These are phyloP conservation scores for Goniozus legneri DNA, from an alignment of 1,140 invertebrate species.

Conservation along the genomic window DNA sequence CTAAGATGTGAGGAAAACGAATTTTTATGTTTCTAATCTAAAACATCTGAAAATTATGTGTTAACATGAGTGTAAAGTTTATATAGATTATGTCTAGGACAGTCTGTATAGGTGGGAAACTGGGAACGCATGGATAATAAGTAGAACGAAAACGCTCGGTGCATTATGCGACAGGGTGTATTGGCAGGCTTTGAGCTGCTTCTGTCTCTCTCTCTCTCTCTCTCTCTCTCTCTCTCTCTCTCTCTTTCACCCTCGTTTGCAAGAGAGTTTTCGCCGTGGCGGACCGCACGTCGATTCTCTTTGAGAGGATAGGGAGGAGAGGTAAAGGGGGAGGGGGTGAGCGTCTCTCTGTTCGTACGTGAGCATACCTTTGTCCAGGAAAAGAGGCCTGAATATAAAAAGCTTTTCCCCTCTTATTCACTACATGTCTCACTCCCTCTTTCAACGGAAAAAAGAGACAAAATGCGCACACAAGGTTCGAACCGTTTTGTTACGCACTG, in stretches of 20 bases:
- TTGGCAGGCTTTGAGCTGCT: background rate
- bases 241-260: background rate
- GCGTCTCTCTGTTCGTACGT: background rate
- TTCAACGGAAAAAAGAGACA: too few relatives aligned
- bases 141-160: background rate
- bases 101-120: background rate
- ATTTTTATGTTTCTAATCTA: background rate
- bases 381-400: too few relatives aligned
- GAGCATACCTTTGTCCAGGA: constrained; percentile 11
- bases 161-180: background rate
- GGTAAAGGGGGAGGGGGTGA: background rate
- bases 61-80: background rate
- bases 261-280: background rate
- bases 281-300: constrained; percentile 5
- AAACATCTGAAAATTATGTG: constrained; percentile 1
- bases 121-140: background rate
- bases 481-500: too few relatives aligned
- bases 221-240: background rate
- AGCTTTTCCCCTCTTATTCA: too few relatives aligned
- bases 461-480: too few relatives aligned
- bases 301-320: constrained; percentile 5
- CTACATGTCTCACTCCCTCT: too few relatives aligned
- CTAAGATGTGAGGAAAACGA: background rate
- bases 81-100: background rate
- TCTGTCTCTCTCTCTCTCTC: background rate